Evolutionary conservation across 2,797 vertebrate genomes (phyloP).

Genomic region (Eulemur rubriventer): DNA sequence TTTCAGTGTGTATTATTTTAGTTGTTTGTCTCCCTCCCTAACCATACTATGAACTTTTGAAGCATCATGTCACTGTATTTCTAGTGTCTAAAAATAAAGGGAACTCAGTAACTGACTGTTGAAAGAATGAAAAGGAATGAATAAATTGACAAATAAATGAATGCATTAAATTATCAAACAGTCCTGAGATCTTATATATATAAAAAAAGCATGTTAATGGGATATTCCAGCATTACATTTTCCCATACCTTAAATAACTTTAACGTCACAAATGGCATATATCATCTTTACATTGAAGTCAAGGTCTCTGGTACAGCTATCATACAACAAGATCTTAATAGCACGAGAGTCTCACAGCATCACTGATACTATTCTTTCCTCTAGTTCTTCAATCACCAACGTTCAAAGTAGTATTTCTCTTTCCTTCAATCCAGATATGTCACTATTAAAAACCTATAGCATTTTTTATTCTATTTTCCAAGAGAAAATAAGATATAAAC

Average conservation of each 20-base stretch:
- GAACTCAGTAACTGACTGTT: neutral
- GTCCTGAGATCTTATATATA: neutral
- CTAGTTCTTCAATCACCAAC: neutral
- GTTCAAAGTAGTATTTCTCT: neutral
- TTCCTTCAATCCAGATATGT: neutral
- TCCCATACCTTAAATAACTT: neutral
- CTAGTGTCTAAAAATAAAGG: neutral
- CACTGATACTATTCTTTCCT: neutral
- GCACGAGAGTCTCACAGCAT: neutral
- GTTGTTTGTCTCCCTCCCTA: neutral
- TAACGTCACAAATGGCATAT: neutral
- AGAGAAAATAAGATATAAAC: neutral
- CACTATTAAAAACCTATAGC: neutral
- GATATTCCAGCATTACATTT: neutral
- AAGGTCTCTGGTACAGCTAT: neutral
- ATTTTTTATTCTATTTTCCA: neutral
- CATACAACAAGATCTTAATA: neutral
- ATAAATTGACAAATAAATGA: neutral
- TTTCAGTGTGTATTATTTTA: neutral
- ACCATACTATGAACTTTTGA: neutral
- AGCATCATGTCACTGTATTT: neutral
- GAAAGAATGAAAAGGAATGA: neutral
- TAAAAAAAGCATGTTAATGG: neutral
- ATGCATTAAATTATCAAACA: neutral
- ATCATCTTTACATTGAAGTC: neutral